Evolutionary conservation across 1,140 invertebrate genomes (phyloP), one percentile per base, ranked within the genome.

Genomic region (Drosophila mauritiana): DNA sequence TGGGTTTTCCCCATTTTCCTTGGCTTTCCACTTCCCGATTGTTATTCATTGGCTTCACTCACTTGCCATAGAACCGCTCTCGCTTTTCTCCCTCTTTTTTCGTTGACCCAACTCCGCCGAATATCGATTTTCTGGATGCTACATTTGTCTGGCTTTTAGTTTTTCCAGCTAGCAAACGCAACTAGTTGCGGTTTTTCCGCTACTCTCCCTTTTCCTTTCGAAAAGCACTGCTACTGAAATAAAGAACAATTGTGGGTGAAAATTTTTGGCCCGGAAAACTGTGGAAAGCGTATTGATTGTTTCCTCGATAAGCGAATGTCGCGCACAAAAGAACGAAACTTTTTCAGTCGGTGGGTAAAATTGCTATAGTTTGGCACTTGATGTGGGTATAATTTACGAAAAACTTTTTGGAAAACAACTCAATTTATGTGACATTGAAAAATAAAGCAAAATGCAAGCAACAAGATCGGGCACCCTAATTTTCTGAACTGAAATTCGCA

Each of bases 1-100:
- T 55, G 27, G 40, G 34, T 49, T 48, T 69, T 70, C 15, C 43
- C 6, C 27, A 22, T 11, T 34, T 25, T 25, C 36, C 27, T 6
- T 2, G 15, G 11, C 13, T 34, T 42, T 13, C 2, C 58, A 15
- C 48, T 52, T 42, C 73, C 79, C 73, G 57, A 79, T 77, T 88
- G 83, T 82, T 89, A 89, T 88, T 88, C 84, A 88, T 88, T 88
- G 83, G 83, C 84, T 89, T 88, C 81, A 73, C 55, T 88, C 81
- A 73, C 55, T 58, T 68, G 42, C 46, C 46, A 37, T 45, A 36
- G 15, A 42, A 57, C 17, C 58, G 39, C 17, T 42, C 39, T 34
- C 17, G 27, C 49, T 52, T 56, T 56, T 39, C 48, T 40, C 36
- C 12, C 42, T 31, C 46, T 61, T 54, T 43, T 43, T 80, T 56